Conservation (phyloP, 2,888 invertebrate species). For the Eurytoma californica region DNA sequence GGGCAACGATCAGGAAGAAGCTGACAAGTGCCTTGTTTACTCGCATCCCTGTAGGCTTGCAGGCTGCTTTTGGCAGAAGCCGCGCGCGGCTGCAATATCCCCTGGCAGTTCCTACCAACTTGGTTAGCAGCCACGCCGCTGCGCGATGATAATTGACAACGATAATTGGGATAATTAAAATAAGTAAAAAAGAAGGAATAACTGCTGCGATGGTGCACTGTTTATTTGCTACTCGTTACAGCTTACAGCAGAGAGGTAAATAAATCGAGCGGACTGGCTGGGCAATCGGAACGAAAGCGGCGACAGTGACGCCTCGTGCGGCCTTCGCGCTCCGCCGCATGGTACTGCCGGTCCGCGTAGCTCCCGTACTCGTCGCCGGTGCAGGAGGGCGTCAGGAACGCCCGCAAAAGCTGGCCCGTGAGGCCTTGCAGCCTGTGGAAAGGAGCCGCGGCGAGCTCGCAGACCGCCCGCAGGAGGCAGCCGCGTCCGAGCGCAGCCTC, state of each 20-base stretch:
- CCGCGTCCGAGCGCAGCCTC: constrained; percentile 79
- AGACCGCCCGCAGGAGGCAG: constrained; percentile 85
- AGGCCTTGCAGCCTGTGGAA: constrained; percentile 78
- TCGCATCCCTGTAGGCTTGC: constrained; percentile 12
- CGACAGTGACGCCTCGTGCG: constrained; percentile 17
- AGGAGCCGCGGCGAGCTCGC: constrained; percentile 84
- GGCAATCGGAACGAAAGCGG: constrained; percentile 12
- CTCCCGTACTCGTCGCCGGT: constrained; percentile 75
- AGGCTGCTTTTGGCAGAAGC: neutral
- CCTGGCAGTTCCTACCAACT: too few species aligned
- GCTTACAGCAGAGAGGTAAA: constrained; percentile 6
- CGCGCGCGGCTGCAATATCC: neutral
- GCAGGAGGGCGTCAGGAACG: constrained; percentile 79
- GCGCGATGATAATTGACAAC: too few species aligned
- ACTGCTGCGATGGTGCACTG: too few species aligned
- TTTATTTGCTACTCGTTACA: too few species aligned
- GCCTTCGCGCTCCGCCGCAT: constrained; percentile 67
- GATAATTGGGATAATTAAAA: too few species aligned
- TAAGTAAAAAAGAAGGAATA: too few species aligned
- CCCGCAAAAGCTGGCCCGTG: constrained; percentile 85
- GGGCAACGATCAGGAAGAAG: neutral
- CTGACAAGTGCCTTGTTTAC: constrained; percentile 19
- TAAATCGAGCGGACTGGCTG: constrained; percentile 34
- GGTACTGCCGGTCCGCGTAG: constrained; percentile 67
- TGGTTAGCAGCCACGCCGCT: neutral